Evolutionary conservation across 2,888 invertebrate genomes (phyloP).

Genomic region (Ptychoptera contaminata): DNA sequence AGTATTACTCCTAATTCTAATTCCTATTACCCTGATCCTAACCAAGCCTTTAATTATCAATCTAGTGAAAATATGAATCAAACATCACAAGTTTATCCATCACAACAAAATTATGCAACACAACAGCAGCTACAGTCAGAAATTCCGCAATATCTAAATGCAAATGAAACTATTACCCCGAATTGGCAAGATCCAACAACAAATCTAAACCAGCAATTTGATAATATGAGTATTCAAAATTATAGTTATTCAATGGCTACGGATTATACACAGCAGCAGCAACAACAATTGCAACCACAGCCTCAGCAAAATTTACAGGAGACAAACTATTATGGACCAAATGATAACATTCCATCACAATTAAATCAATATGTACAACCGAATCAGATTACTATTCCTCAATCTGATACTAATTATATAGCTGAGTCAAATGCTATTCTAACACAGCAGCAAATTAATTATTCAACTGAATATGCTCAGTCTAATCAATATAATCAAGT

Average conservation of each 20-base stretch:
- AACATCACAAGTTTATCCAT: slow-evolving; percentile 19
- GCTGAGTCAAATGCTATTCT: slow-evolving; percentile 1
- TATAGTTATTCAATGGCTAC: neutral
- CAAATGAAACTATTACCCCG: slow-evolving; percentile 13
- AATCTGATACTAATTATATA: neutral
- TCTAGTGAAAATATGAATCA: neutral
- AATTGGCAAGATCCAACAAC: slow-evolving; percentile 8
- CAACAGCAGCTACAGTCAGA: slow-evolving; percentile 13
- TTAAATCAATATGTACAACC: neutral
- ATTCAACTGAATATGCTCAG: slow-evolving; percentile 5
- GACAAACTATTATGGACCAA: slow-evolving; percentile 8
- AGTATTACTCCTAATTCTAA: slow-evolving; percentile 5
- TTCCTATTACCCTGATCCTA: slow-evolving; percentile 4
- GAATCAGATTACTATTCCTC: neutral
- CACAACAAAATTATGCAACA: slow-evolving; percentile 11
- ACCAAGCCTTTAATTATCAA: neutral
- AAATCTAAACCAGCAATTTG: neutral
- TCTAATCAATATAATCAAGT: neutral
- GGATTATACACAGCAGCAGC: slow-evolving; percentile 8
- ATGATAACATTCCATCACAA: neutral
- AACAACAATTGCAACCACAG: slow-evolving; percentile 7
- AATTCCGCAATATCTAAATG: slow-evolving; percentile 3
- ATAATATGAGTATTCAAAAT: slow-evolving; percentile 10
- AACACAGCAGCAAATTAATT: slow-evolving; percentile 5
- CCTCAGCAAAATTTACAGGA: slow-evolving; percentile 9